These are phyloP conservation scores for Scortum barcoo DNA, from an alignment of 2,113 vertebrate genomes.

Conservation along the genomic window DNA sequence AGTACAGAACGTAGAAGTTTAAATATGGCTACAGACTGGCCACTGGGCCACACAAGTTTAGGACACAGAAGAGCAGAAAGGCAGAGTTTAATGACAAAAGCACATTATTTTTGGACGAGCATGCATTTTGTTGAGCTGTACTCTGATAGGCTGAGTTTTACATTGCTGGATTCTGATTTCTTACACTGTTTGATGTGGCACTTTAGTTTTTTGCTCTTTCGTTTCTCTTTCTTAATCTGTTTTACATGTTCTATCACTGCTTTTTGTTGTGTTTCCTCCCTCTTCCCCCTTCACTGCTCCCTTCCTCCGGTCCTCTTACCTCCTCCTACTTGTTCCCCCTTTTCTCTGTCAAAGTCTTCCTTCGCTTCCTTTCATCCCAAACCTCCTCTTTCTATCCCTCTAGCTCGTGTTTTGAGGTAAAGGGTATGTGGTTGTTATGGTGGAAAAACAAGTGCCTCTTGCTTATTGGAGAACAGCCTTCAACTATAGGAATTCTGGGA, in stretches of 20 bases:
- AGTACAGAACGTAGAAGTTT: not conserved
- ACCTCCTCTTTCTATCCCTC: conserved; percentile 62
- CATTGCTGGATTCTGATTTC: conserved; percentile 63
- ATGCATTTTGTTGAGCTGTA: conserved; percentile 70
- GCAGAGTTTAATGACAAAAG: conserved; percentile 22
- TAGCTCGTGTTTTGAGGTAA: conserved; percentile 80
- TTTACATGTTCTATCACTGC: conserved; percentile 62
- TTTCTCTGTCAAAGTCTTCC: conserved; percentile 21
- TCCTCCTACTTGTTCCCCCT: conserved; percentile 32
- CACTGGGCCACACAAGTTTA: conserved; percentile 21
- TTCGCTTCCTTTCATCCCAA: conserved; percentile 46
- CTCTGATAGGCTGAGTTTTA: conserved; percentile 67
- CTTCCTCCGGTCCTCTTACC: conserved; percentile 18
- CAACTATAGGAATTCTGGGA: conserved; percentile 85
- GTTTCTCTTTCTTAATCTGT: conserved; percentile 53
- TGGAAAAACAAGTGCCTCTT: conserved; percentile 80
- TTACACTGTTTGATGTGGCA: conserved; percentile 67
- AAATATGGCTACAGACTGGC: conserved; percentile 27
- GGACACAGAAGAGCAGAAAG: conserved; percentile 16
- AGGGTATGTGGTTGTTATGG: conserved; percentile 82
- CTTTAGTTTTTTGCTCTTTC: conserved; percentile 62
- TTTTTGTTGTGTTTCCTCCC: conserved; percentile 60
- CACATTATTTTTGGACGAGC: conserved; percentile 55
- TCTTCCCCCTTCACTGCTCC: conserved; percentile 17
- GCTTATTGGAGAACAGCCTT: conserved; percentile 80